phyloP scores from a whole-genome alignment of 2,888 invertebrate genomes.

The Hedychridium roseum region DNA sequence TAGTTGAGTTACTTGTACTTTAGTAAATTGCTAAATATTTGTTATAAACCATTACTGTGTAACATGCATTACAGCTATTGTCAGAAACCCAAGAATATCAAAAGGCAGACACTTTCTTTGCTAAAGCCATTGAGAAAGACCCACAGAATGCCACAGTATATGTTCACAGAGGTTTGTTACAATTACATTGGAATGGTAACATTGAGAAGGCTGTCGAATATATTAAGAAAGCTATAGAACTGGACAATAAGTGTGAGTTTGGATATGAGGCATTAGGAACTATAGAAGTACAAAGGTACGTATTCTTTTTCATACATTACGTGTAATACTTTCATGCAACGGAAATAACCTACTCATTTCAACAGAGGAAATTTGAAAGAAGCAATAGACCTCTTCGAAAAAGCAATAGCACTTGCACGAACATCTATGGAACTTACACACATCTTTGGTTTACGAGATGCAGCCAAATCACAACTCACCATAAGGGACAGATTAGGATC shows the following conservation, averaged over 20 bases:
- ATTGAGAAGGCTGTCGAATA: conserved; percentile 79
- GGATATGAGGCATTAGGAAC: conserved; percentile 95
- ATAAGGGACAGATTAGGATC: conserved; percentile 80
- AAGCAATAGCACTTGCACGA: conserved; percentile 85
- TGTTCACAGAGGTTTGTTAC: conserved; percentile 86
- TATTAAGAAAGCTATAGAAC: conserved; percentile 82
- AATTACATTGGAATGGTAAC: conserved; percentile 86
- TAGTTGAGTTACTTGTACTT: background rate
- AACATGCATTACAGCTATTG: conserved; percentile 67
- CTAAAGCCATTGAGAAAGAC: conserved; percentile 81
- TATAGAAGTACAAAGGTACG: conserved; percentile 83
- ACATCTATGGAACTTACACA: conserved; percentile 91
- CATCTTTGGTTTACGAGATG: conserved; percentile 87
- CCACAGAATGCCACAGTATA: conserved; percentile 85
- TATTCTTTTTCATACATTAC: conserved; percentile 1
- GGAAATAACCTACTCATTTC: too few species aligned
- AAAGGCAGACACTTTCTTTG: conserved; percentile 83
- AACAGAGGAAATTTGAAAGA: conserved; percentile 82
- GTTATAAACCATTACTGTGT: background rate
- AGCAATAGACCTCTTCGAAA: conserved; percentile 87
- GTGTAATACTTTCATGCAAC: too few species aligned
- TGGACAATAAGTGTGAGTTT: conserved; percentile 93
- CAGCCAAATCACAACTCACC: conserved; percentile 87
- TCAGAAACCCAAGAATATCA: conserved; percentile 85
- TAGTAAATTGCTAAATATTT: background rate